Evolutionary conservation across 2,113 vertebrate species (phyloP), one percentile per base, ranked within the genome.

Genomic region (Elaphurus davidianus): DNA sequence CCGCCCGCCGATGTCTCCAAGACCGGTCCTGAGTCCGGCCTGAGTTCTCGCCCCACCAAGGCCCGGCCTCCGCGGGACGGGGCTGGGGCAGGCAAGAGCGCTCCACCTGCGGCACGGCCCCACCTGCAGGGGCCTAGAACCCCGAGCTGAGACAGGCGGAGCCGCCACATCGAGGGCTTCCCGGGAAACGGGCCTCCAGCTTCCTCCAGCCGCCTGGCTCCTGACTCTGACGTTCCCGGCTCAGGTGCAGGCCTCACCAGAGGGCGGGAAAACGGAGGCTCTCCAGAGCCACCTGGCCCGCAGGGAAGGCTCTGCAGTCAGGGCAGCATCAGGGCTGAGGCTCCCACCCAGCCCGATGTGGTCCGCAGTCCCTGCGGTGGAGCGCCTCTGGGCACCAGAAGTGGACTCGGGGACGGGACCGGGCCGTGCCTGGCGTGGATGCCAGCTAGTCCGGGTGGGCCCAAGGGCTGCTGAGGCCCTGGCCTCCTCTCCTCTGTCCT

Each of bases 21-120:
- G 97, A 97, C 97, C 98, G 97, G 96, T 92, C 98, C 96, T 96
- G 95, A 97, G 97, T 98, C 98, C 96, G 97, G 98, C 95, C 96
- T 97, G 94, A 98, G 97, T 97, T 98, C 97, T 96, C 86, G 97
- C 96, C 98, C 97, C 98, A 93, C 89, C 3, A 95, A 97, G 93
- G 93, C 98, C 98, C 98, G 71, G 96, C 97, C 88, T 96, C 98
- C 94, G 93, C 93, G 92, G 98, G 98, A 98, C 88, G 95, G 97
- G 60, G 87, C 83, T 62, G 91, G 94, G 94, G 94, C 90, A 85
- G 79, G 71, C 28, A 55, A 1, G 15, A 25, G 12, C 0, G 0
- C 3, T 17, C 23, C 13, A 10, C 76, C 33, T 54, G 47, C 4
- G 21, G 54, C 87, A 50, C 59, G 1, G 5, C 30, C 91, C 57